A percentile compares a stretch with the other conserved stretches of the same genome.
phyloP scores from a whole-genome alignment of 2,888 invertebrate species.

The Lepidocyrtoides sp. region DNA sequence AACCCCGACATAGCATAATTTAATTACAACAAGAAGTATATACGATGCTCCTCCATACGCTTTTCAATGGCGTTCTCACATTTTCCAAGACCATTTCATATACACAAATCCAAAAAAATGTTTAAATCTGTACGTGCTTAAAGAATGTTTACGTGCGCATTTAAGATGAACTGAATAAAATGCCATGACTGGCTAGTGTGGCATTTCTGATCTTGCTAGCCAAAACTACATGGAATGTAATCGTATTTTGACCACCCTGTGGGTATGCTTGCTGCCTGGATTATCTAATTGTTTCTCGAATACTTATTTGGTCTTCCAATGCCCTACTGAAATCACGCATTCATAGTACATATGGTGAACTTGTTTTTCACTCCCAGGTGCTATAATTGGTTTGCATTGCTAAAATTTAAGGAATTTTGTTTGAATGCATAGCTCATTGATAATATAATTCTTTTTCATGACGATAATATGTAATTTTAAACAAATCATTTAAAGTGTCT shows the following conservation, averaged over 20 bases:
- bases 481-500: constrained; percentile 94
- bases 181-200: too few relatives aligned
- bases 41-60: constrained; percentile 90
- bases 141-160: too few relatives aligned
- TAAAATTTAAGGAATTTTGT: too few relatives aligned
- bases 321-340: constrained; percentile 87
- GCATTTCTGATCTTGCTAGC: constrained; percentile 94
- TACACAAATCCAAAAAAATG: too few relatives aligned
- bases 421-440: neutral
- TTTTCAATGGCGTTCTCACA: constrained; percentile 95
- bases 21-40: too few relatives aligned
- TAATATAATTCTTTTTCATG: too few relatives aligned
- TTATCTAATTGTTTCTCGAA: constrained; percentile 91
- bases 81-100: constrained; percentile 93
- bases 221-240: constrained; percentile 93
- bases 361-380: constrained; percentile 88
- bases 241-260: constrained; percentile 92
- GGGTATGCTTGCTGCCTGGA: constrained; percentile 91
- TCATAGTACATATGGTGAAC: constrained; percentile 96
- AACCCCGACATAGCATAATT: constrained; percentile 92
- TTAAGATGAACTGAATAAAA: too few relatives aligned
- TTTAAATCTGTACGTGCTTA: too few relatives aligned
- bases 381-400: constrained; percentile 88
- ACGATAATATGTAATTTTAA: constrained; percentile 87
- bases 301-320: constrained; percentile 82